phyloP scores from a whole-genome alignment of 2,797 vertebrate genomes.

The Silurus aristotelis region DNA sequence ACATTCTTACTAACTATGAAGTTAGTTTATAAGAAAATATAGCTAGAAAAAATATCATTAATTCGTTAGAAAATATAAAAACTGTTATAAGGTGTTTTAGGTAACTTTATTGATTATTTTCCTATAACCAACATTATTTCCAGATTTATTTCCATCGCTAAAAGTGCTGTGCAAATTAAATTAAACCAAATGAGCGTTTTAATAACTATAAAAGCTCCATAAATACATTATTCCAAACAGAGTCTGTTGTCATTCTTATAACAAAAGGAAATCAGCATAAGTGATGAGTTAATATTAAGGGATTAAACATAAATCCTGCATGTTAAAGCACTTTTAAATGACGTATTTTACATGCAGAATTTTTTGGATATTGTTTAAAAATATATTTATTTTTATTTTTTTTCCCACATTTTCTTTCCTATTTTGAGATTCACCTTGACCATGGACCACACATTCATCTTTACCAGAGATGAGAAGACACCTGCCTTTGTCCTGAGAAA shows the following conservation, averaged over 20 bases:
- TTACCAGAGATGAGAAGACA: conserved; percentile 31
- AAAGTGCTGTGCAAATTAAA: no score
- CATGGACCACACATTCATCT: conserved; percentile 41
- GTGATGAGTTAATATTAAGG: background rate
- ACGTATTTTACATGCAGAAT: background rate
- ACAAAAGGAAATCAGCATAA: no score
- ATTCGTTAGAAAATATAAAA: background rate
- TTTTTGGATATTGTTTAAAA: no score
- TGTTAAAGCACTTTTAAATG: background rate
- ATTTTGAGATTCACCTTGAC: conserved; percentile 47
- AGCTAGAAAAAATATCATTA: background rate
- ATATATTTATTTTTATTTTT: background rate
- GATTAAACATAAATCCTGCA: background rate
- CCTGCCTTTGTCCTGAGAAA: conserved; percentile 50
- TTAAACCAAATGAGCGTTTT: background rate
- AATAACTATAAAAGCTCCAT: background rate
- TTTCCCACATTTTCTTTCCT: background rate
- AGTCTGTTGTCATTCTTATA: background rate
- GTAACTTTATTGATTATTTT: background rate
- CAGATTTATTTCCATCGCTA: no score
- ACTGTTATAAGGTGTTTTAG: background rate
- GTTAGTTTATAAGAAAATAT: no score
- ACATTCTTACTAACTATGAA: no score
- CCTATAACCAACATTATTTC: background rate
- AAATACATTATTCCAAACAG: no score